Percentiles rank a stretch among this genome's conserved stretches.
Conservation (phyloP, 2,797 vertebrate genomes). For the Lagodon rhomboides region DNA sequence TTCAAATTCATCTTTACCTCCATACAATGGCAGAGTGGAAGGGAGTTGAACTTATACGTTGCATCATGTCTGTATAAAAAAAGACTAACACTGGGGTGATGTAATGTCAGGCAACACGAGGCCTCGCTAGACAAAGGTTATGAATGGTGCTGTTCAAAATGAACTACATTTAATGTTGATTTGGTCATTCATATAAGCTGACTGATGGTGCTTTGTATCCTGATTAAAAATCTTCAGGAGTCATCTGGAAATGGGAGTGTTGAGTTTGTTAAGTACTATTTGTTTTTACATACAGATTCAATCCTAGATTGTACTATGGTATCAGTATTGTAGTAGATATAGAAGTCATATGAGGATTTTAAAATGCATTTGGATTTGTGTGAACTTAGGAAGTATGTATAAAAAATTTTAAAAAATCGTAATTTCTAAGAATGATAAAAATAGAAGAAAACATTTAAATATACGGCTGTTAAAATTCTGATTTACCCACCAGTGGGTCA, state of each 20-base stretch:
- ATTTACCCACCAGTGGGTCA: not conserved
- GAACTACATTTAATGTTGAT: conserved; percentile 27
- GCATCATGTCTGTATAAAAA: conserved; percentile 76
- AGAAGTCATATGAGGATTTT: not conserved
- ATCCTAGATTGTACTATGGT: not conserved
- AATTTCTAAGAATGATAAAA: not conserved
- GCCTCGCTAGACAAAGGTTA: conserved; percentile 75
- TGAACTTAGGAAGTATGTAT: not conserved
- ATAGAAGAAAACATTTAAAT: not conserved
- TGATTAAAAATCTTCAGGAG: conserved; percentile 3
- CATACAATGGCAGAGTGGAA: conserved; percentile 24
- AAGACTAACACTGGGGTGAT: conserved; percentile 73
- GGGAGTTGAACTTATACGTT: conserved; percentile 65
- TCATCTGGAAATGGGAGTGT: not conserved
- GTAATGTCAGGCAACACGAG: conserved; percentile 82
- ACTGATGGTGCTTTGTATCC: not conserved
- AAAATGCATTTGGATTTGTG: not conserved
- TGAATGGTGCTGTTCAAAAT: conserved; percentile 63
- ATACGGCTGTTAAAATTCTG: not conserved
- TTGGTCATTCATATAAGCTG: not conserved
- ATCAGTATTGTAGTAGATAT: not conserved
- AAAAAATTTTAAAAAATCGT: too few relatives aligned
- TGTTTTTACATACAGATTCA: not conserved
- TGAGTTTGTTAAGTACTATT: not conserved
- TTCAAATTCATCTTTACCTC: conserved; percentile 19